These are phyloP conservation scores for Belgica antarctica DNA, from an alignment of 2,888 invertebrate species.

Conservation along the genomic window DNA sequence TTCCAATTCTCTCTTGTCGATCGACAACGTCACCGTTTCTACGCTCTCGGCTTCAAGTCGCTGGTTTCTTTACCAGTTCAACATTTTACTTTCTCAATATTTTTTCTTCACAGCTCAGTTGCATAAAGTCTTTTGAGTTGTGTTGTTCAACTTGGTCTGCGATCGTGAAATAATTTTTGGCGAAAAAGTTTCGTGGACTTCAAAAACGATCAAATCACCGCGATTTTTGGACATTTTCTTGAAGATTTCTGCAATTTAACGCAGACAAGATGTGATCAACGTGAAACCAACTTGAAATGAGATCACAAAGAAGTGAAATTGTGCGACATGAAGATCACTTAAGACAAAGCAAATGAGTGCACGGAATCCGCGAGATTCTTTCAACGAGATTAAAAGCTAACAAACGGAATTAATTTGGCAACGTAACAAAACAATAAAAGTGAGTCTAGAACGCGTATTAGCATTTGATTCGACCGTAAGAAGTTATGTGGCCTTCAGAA, in stretches of 20 bases:
- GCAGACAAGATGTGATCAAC: too few relatives aligned
- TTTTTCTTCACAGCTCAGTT: conserved; percentile 22
- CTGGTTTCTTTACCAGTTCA: conserved; percentile 9
- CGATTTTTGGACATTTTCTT: too few relatives aligned
- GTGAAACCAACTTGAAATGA: conserved; percentile 28
- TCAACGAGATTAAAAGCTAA: background rate
- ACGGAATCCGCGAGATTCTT: background rate
- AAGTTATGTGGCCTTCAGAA: conserved; percentile 33
- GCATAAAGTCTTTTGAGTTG: conserved; percentile 14
- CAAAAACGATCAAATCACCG: too few relatives aligned
- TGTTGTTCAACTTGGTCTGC: background rate
- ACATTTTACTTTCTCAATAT: conserved; percentile 12
- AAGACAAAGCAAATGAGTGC: background rate
- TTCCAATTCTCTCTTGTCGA: background rate
- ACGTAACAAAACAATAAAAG: background rate
- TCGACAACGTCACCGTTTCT: background rate
- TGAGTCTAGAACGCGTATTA: too few relatives aligned
- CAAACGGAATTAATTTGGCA: background rate
- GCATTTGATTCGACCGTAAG: too few relatives aligned
- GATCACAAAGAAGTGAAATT: conserved; percentile 36
- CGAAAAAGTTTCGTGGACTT: background rate
- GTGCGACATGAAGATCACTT: background rate
- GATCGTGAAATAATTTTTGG: background rate
- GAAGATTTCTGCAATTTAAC: too few relatives aligned
- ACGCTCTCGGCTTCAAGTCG: conserved; percentile 11